A percentile compares a stretch with the other conserved stretches of the same genome.
Conservation (phyloP, 2,888 invertebrate species). For the Clistopyga incitator region DNA sequence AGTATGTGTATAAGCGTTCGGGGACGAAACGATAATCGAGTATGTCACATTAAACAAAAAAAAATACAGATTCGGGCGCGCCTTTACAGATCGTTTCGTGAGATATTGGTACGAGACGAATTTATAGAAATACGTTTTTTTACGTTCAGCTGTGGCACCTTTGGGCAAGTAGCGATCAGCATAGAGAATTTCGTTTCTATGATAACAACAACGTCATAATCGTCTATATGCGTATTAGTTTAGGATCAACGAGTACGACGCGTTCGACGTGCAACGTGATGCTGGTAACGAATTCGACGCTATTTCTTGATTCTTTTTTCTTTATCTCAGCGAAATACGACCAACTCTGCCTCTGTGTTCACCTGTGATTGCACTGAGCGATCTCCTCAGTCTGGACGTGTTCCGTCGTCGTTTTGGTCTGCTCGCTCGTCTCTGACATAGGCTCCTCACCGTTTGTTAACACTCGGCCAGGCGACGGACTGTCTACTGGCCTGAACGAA, state of each 20-base stretch:
- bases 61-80: conserved; percentile 33
- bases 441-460: conserved; percentile 82
- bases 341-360: conserved; percentile 69
- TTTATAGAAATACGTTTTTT: conserved; percentile 49
- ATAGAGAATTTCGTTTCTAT: conserved; percentile 52
- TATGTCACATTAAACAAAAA: conserved; percentile 36
- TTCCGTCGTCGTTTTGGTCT: conserved; percentile 74
- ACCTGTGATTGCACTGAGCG: conserved; percentile 78
- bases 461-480: conserved; percentile 85
- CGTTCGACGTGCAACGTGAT: conserved; percentile 43
- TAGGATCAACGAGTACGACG: conserved; percentile 55
- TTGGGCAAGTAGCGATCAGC: conserved; percentile 70
- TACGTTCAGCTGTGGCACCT: conserved; percentile 70
- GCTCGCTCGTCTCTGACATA: conserved; percentile 79
- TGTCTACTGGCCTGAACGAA: conserved; percentile 86
- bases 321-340: conserved; percentile 36
- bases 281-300: conserved; percentile 62
- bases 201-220: conserved; percentile 57
- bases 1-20: conserved; percentile 60
- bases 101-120: conserved; percentile 24
- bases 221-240: conserved; percentile 40
- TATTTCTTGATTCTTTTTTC: conserved; percentile 39
- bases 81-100: conserved; percentile 37
- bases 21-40: conserved; percentile 57
- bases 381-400: conserved; percentile 73